Evolutionary conservation across 2,797 vertebrate genomes (phyloP).

Genomic region (Dromococcyx pavoninus): DNA sequence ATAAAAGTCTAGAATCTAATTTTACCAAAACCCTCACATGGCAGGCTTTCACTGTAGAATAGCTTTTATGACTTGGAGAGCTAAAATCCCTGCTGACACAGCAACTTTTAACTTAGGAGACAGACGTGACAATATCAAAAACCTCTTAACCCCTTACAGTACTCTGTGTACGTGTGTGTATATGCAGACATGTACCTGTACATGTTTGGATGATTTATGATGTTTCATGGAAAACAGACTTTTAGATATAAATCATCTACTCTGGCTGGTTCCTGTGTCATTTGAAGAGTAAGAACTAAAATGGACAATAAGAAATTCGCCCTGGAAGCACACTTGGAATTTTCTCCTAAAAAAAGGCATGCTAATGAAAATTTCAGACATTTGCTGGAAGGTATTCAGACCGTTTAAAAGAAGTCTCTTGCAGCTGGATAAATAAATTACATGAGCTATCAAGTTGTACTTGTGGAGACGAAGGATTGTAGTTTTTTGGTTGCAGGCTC

Average conservation of each 20-base stretch:
- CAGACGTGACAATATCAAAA: not conserved
- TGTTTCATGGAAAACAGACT: not conserved
- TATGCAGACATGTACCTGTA: not conserved
- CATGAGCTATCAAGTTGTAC: not conserved
- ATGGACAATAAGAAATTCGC: not conserved
- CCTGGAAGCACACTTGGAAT: not conserved
- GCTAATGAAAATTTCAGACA: not conserved
- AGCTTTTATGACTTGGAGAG: constrained; percentile 10
- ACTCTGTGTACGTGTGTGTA: not conserved
- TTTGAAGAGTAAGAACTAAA: not conserved
- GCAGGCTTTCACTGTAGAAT: not conserved
- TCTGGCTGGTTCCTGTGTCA: not conserved
- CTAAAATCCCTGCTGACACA: not conserved
- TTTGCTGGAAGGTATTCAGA: not conserved
- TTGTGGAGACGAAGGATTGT: not conserved
- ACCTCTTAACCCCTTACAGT: not conserved
- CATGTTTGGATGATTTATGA: not conserved
- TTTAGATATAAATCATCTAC: not conserved
- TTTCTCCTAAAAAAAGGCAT: not conserved
- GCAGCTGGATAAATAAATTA: not conserved
- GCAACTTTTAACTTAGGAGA: constrained; percentile 4
- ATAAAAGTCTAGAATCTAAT: constrained; percentile 36
- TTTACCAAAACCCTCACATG: not conserved
- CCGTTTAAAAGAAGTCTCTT: not conserved
- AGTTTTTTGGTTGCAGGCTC: fast-evolving